Conservation (phyloP, 2,113 vertebrate species). For the Peromyscus polionotus region DNA sequence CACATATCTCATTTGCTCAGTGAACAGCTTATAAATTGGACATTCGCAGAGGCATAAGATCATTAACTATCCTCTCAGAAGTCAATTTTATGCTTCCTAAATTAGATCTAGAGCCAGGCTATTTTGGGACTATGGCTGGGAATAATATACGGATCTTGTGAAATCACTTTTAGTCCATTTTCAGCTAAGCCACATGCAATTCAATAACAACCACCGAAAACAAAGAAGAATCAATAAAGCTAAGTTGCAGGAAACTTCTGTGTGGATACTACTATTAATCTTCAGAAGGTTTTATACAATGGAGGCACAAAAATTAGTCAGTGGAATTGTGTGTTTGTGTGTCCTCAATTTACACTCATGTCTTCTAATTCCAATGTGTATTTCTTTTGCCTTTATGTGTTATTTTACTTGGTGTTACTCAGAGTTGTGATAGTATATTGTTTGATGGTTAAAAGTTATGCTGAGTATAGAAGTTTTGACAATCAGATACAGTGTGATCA, state of each 20-base stretch:
- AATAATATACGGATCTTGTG: slow-evolving; percentile 74
- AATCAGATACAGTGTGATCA: neutral
- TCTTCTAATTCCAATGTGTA: neutral
- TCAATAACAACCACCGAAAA: slow-evolving; percentile 62
- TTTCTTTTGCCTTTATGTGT: neutral
- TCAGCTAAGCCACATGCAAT: slow-evolving; percentile 61
- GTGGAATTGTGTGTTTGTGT: neutral
- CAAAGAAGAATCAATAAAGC: slow-evolving; percentile 59
- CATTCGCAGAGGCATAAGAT: slow-evolving; percentile 77
- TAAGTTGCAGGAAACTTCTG: slow-evolving; percentile 48
- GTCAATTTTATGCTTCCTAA: slow-evolving; percentile 82
- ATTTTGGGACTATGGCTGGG: slow-evolving; percentile 60
- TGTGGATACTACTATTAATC: slow-evolving; percentile 26
- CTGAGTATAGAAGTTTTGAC: neutral
- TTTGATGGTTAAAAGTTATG: neutral
- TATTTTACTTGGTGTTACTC: neutral
- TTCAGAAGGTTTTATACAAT: slow-evolving; percentile 43
- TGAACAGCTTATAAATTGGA: slow-evolving; percentile 75
- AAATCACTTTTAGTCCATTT: slow-evolving; percentile 75
- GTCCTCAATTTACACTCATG: neutral
- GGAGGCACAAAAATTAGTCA: neutral
- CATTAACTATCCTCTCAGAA: slow-evolving; percentile 80
- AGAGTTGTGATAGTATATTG: neutral
- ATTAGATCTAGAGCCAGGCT: slow-evolving; percentile 75
- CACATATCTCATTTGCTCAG: slow-evolving; percentile 71